Evolutionary conservation across 2,888 invertebrate genomes (phyloP), one percentile per base, ranked within the genome.

Genomic region (Julus scandinavius): DNA sequence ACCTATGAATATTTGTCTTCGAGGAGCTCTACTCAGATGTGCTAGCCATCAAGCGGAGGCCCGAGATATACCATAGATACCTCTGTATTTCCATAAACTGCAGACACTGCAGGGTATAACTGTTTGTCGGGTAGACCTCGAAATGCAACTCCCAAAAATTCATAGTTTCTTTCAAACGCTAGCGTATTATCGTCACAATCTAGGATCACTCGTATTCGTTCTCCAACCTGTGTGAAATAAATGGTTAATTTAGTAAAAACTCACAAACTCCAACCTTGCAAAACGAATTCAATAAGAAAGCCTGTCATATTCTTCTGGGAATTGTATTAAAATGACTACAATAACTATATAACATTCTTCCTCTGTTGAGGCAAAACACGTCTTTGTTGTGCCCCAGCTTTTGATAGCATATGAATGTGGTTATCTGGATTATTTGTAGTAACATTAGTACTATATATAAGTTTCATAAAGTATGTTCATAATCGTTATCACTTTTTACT

Each of bases 31-130:
- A 13, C 38, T 80, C 38, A 0, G 80, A 38, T 13, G 38, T 29
- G 80, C 38, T 95, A 98, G 93, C 98, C 98, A 94, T 98, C 98
- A 91, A 98, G 93, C n/a, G 99, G 99, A 90, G 96, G 96, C 90
- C 99, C 99, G 91, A 98, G 94, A 93, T 99, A 99, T 84, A 99
- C 97, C 98, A 99, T 99, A 63, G 99, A 98, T 80, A 99, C 98
- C 94, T 99, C 99, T 86, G 99, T 99, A 92, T 99, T 99, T 89
- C 99, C 99, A 93, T 99, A 99, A 15, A 99, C 99, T 89, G 99
- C 99, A 87, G 99, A 98, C 88, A 99, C 97, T 89, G 99, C 97
- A 89, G 99, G 99, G 93, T 96, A 99, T 88, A 99, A 94, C 92
- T 95, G 96, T 92, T 97, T 97, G 92, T 96, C 96, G 88, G 99